These are phyloP conservation scores for Heterodera carotae DNA, from an alignment of 1,140 invertebrate species.

Conservation along the genomic window DNA sequence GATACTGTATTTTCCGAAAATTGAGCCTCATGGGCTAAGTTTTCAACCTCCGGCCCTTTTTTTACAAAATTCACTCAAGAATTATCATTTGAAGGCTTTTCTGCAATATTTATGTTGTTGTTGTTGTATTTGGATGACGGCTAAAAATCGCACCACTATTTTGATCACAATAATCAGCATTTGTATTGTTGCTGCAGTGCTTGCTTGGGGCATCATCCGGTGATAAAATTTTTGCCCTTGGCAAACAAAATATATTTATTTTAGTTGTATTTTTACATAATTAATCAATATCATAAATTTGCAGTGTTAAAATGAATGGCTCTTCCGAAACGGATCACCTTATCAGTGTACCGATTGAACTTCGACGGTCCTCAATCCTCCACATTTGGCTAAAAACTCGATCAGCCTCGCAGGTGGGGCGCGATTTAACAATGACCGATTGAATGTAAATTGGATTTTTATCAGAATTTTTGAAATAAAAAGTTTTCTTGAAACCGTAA, in stretches of 20 bases:
- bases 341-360: background rate
- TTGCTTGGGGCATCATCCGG: background rate
- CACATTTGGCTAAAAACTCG: constrained; percentile 35
- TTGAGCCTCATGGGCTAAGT: too few species aligned
- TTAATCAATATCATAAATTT: background rate
- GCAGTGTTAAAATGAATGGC: background rate
- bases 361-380: constrained; percentile 14
- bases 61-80: too few species aligned
- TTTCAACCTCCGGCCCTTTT: too few species aligned
- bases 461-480: too few species aligned
- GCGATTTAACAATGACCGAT: too few species aligned
- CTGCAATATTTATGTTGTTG: too few species aligned
- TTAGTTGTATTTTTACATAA: background rate
- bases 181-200: constrained; percentile 1
- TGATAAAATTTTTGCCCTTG: background rate
- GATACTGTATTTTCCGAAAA: too few species aligned
- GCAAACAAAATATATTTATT: background rate
- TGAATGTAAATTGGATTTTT: too few species aligned
- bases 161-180: constrained; percentile 3
- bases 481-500: too few species aligned
- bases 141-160: constrained; percentile 9
- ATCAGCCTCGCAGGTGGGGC: background rate
- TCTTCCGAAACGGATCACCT: background rate
- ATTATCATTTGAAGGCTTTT: too few species aligned
- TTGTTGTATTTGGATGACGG: too few species aligned